Evolutionary conservation across 2,888 invertebrate species (phyloP), one percentile per base, ranked within the genome.

Genomic region (Mythimna pallens): DNA sequence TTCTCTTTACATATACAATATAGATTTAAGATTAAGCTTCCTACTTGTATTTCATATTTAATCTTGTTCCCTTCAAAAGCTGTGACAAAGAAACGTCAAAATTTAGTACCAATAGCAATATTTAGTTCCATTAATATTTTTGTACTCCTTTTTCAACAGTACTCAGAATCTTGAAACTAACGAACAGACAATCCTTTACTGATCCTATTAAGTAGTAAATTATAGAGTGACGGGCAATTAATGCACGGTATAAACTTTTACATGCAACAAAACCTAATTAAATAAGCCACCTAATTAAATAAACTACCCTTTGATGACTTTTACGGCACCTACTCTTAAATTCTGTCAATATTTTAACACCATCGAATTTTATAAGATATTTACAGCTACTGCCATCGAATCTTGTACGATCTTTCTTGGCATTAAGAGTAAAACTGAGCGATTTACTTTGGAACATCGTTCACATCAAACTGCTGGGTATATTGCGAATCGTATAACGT

Each of bases 401-500:
- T 62, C 6, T 61, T 78, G 74, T 58, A 62, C 58, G 57, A 68
- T 63, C 0, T 54, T 55, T 65, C 25, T 1, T 47, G 62, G 17
- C 12, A 73, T 70, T 58, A 67, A 62, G 58, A 65, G 52, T 68
- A 73, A 78, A 70, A 62, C 59, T 63, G 67, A 65, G 22, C 68
- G 34, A 79, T 79, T 84, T 73, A 84, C 75, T 40, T 70, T 63
- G 30, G 59, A 70, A 72, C 80, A 66, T 81, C 79, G 65, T 68
- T 68, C 87, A 89, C 90, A 91, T 89, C 85, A 81, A 87, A 82
- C 80, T 86, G 76, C 75, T 77, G 77, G 74, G 75, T 88, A 88
- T 87, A 87, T 91, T 91, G 94, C 93, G 83, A 93, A 93, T 92
- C 89, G 90, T 92, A 89, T 89, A 91, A 88, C 88, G 89, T 90